phyloP scores from a whole-genome alignment of 1,140 invertebrate genomes.

The Parapsyche elsis region DNA sequence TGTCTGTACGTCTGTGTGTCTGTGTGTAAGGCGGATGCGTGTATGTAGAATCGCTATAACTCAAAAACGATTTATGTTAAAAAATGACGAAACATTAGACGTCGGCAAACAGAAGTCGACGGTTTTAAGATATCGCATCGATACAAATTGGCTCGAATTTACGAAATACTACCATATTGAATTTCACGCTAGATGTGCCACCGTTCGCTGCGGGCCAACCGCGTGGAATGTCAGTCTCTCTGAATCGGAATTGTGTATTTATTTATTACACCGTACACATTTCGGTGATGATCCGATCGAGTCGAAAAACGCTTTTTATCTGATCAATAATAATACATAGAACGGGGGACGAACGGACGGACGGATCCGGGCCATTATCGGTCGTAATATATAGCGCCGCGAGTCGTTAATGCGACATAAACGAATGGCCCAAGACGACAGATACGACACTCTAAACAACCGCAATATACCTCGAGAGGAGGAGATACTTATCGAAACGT shows the following conservation, averaged over 20 bases:
- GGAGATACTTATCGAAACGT: no score
- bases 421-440: slow-evolving; percentile 8
- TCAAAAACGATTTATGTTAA: no score
- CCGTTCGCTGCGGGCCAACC: not conserved
- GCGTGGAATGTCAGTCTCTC: not conserved
- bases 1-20: no score
- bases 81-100: no score
- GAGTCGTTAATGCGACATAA: slow-evolving; percentile 26
- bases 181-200: not conserved
- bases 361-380: slow-evolving; percentile 18
- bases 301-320: not conserved
- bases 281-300: not conserved
- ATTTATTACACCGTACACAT: not conserved
- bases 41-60: no score
- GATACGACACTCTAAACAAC: slow-evolving; percentile 10
- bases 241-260: not conserved
- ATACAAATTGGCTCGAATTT: not conserved
- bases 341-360: no score
- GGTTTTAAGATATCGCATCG: not conserved
- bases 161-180: not conserved
- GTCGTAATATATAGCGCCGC: slow-evolving; percentile 8
- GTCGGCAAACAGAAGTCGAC: no score
- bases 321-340: slow-evolving; percentile 1
- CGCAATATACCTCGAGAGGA: not conserved
- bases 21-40: no score